Conservation (phyloP, 2,888 invertebrate genomes). For the Urechis unicinctus region DNA sequence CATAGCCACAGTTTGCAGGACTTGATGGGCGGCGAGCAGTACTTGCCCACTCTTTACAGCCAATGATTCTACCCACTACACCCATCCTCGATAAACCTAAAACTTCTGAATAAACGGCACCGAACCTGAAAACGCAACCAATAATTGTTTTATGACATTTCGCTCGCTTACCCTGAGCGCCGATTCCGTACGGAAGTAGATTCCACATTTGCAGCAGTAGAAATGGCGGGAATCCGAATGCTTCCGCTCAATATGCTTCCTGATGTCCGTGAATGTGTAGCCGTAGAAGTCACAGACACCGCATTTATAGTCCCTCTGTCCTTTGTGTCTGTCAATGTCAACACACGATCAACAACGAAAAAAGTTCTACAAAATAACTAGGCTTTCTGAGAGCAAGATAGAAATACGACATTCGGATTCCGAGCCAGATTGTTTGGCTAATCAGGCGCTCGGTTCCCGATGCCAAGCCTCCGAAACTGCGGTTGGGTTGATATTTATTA, state of each 20-base stretch:
- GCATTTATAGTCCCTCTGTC: slow-evolving; percentile 51
- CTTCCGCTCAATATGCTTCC: slow-evolving; percentile 51
- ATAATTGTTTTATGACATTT: too few species aligned
- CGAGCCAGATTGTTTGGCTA: too few species aligned
- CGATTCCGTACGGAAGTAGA: slow-evolving; percentile 4
- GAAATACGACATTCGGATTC: neutral
- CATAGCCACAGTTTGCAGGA: too few species aligned
- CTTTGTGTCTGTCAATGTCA: slow-evolving; percentile 41
- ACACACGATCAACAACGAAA: neutral
- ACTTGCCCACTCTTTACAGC: too few species aligned
- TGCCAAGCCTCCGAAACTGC: too few species aligned
- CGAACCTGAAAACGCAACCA: too few species aligned
- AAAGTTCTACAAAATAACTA: neutral
- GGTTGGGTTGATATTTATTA: too few species aligned
- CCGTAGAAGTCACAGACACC: slow-evolving; percentile 52
- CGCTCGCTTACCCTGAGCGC: slow-evolving; percentile 12
- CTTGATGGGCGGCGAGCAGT: too few species aligned
- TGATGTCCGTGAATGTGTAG: slow-evolving; percentile 52
- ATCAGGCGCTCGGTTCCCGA: too few species aligned
- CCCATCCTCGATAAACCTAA: too few species aligned
- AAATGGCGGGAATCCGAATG: slow-evolving; percentile 29
- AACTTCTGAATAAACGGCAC: too few species aligned
- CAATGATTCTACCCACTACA: too few species aligned
- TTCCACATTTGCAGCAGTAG: slow-evolving; percentile 15
- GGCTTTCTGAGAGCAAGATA: neutral